These are phyloP conservation scores for Pontoporia blainvillei DNA, from an alignment of 2,113 vertebrate species.

Conservation along the genomic window DNA sequence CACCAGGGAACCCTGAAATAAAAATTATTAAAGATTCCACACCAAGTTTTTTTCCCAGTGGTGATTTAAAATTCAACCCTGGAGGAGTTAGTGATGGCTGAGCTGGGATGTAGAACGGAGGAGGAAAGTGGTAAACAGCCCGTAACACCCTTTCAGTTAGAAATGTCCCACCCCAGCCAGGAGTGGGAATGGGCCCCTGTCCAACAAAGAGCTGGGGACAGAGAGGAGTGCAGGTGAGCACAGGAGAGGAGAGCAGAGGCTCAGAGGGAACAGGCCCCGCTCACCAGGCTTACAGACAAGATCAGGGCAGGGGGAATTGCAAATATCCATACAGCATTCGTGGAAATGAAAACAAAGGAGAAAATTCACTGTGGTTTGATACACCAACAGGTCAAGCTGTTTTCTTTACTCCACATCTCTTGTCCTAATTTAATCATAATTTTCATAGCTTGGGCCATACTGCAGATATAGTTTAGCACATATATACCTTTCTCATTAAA, in stretches of 20 bases:
- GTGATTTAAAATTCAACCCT: neutral
- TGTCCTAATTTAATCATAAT: neutral
- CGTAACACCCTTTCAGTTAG: neutral
- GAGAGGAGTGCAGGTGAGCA: neutral
- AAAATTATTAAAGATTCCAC: neutral
- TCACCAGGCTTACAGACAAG: neutral
- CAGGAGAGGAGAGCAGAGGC: neutral
- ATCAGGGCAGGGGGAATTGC: accelerated
- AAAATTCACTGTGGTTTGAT: neutral
- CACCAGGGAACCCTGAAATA: neutral
- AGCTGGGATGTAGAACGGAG: neutral
- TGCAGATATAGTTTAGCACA: neutral
- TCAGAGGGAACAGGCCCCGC: neutral
- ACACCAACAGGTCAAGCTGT: neutral
- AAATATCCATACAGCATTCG: neutral
- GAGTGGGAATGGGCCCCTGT: neutral
- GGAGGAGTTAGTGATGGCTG: neutral
- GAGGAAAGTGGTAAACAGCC: neutral
- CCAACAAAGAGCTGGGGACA: neutral
- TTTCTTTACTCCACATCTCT: neutral
- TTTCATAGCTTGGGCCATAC: neutral
- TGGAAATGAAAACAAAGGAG: neutral
- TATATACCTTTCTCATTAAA: neutral
- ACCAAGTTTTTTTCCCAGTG: neutral
- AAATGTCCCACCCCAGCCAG: neutral